Conservation (phyloP, 2,888 invertebrate genomes). For the Pristionchus fissidentatus region DNA sequence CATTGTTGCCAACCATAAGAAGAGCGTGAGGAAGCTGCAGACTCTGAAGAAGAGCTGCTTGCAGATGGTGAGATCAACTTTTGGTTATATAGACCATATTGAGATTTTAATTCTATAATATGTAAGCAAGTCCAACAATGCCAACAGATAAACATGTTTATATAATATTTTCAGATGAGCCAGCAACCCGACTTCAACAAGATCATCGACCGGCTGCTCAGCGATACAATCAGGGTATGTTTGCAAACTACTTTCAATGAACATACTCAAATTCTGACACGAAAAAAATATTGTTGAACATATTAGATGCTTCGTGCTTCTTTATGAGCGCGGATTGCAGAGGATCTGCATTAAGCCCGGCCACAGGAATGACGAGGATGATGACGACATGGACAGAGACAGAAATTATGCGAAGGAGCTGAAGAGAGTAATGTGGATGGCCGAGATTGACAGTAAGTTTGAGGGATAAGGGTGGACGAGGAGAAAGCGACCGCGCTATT, state of each 20-base stretch:
- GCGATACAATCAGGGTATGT: background rate
- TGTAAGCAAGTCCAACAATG: background rate
- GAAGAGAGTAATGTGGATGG: background rate
- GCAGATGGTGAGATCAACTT: background rate
- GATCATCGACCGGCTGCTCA: background rate
- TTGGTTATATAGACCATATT: no score
- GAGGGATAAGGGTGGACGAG: no score
- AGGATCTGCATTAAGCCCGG: background rate
- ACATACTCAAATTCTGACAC: no score
- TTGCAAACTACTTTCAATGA: no score
- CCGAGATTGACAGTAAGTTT: constrained; percentile 7
- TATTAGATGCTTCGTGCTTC: no score
- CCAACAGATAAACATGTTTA: no score
- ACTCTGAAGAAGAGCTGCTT: background rate
- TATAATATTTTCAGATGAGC: background rate
- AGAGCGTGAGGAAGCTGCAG: background rate
- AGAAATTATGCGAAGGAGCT: background rate
- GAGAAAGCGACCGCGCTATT: no score
- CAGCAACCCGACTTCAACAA: background rate
- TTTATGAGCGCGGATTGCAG: no score
- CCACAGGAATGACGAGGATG: background rate
- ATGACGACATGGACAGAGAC: background rate
- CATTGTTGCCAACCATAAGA: background rate
- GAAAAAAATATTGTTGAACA: background rate
- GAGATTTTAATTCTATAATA: background rate